Conservation (phyloP, 2,888 invertebrate species). For the Coenonympha arcania region DNA sequence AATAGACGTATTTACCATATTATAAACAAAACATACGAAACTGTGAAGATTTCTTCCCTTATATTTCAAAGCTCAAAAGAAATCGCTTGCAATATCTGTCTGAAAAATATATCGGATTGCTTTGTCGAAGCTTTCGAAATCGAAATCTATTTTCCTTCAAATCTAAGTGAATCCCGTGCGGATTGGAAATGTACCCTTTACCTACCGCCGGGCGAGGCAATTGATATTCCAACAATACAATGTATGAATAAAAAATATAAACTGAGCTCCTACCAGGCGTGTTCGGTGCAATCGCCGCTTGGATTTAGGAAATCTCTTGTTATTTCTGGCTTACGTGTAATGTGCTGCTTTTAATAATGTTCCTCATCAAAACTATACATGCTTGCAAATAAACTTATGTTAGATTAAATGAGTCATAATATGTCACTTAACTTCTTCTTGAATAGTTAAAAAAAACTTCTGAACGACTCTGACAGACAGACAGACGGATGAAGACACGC, state of each 20-base stretch:
- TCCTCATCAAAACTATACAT: slow-evolving; percentile 9
- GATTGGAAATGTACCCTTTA: slow-evolving; percentile 75
- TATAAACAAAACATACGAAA: slow-evolving; percentile 55
- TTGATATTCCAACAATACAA: slow-evolving; percentile 76
- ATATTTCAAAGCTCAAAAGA: slow-evolving; percentile 75
- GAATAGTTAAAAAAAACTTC: too few relatives aligned
- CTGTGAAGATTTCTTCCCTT: slow-evolving; percentile 66
- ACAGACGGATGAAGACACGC: too few relatives aligned
- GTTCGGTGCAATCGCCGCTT: slow-evolving; percentile 57
- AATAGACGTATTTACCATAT: slow-evolving; percentile 15
- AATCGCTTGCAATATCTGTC: slow-evolving; percentile 75
- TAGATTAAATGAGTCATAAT: too few relatives aligned
- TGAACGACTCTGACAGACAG: too few relatives aligned
- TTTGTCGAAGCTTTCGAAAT: slow-evolving; percentile 75
- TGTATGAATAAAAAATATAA: slow-evolving; percentile 76
- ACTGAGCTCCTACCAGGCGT: slow-evolving; percentile 69
- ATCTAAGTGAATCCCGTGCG: slow-evolving; percentile 75
- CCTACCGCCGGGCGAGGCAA: slow-evolving; percentile 74
- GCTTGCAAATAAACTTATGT: too few relatives aligned
- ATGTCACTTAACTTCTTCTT: too few relatives aligned
- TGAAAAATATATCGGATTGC: slow-evolving; percentile 76
- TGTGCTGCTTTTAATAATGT: slow-evolving; percentile 23
- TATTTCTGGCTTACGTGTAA: slow-evolving; percentile 37
- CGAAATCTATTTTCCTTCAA: slow-evolving; percentile 76
- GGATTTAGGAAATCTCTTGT: slow-evolving; percentile 55